These are phyloP conservation scores for Thera britannica DNA, from an alignment of 2,888 invertebrate genomes.

Conservation along the genomic window DNA sequence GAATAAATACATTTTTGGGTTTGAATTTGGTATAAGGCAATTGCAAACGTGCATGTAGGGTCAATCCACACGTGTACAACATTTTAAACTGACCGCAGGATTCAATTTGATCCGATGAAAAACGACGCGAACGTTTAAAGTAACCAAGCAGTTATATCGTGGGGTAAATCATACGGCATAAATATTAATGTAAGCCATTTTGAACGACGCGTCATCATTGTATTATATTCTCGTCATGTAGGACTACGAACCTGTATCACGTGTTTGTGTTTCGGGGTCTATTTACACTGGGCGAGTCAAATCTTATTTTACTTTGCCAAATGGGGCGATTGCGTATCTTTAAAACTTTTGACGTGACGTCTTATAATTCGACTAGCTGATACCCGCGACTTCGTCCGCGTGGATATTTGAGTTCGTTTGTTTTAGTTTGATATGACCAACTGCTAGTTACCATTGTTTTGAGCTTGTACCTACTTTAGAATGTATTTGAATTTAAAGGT, in stretches of 20 bases:
- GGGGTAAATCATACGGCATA: constrained; percentile 49
- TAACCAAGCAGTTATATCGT: constrained; percentile 44
- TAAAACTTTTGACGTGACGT: too few relatives aligned
- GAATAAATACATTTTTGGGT: too few relatives aligned
- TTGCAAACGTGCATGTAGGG: neutral
- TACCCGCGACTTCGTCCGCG: too few relatives aligned
- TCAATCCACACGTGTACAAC: neutral
- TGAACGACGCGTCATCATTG: constrained; percentile 55
- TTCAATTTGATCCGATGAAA: constrained; percentile 30
- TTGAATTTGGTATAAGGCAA: too few relatives aligned
- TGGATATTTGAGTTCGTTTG: too few relatives aligned
- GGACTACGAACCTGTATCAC: constrained; percentile 32
- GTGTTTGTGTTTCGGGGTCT: constrained; percentile 19
- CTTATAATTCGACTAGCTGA: too few relatives aligned
- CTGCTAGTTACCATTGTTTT: too few relatives aligned
- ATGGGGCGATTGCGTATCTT: too few relatives aligned
- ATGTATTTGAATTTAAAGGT: too few relatives aligned
- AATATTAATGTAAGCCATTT: constrained; percentile 55
- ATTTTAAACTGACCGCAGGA: constrained; percentile 7
- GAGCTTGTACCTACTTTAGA: too few relatives aligned
- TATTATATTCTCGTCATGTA: constrained; percentile 53
- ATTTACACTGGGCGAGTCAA: constrained; percentile 12
- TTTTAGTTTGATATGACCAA: too few relatives aligned
- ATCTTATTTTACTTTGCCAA: too few relatives aligned
- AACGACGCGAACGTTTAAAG: constrained; percentile 28